Evolutionary conservation across 2,888 invertebrate genomes (phyloP), one percentile per base, ranked within the genome.

Genomic region (Patella depressa): DNA sequence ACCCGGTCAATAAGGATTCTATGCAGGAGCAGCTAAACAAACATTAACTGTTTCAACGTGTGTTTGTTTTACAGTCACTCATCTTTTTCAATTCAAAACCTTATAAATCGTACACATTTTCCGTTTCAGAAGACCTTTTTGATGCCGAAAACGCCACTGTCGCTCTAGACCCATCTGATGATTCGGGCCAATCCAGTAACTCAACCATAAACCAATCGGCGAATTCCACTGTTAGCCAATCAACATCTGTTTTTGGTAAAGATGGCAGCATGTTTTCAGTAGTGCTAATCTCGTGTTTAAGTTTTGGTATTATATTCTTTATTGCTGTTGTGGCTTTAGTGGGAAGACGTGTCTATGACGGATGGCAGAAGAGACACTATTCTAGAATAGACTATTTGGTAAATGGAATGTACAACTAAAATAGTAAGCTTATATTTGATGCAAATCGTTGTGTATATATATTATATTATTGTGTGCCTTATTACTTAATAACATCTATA

Each of bases 391-490:
- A 89, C 75, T 89, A 87, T 78, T 80, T 89, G 11, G 85, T 88
- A 2, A 88, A 89, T 78, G 89, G 89, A 53, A 89, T 89, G 86
- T 89, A 88, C 76, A 85, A 86, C 74, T 87, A 76, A 80, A 3
- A 19, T 9, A 12, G 14, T 65, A 65, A 65, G 45, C 45, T 45
- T 45, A 9, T 45, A 9, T 45, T 45, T 45, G 45, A 45, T 45
- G 45, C 19, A 4, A 65, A 65, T 24, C 24, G 65, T 65, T 19
- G 7, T 19, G 19, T 65, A 59, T 59, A 17, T 65, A 59, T 59
- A 17, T 17, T 15, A 11, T 9, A 24, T 24, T 65, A 65, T 65
- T 65, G 65, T 65, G 24, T 65, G 19, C 65, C 24, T 65, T 12
- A 24, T 24, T 65, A 65, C 65, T 65, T 65, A 65, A 65, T 65